Percentiles rank a stretch among this genome's conserved stretches.
Conservation (phyloP, 92 coral and sea anemone genomes). For the Porites divaricata region DNA sequence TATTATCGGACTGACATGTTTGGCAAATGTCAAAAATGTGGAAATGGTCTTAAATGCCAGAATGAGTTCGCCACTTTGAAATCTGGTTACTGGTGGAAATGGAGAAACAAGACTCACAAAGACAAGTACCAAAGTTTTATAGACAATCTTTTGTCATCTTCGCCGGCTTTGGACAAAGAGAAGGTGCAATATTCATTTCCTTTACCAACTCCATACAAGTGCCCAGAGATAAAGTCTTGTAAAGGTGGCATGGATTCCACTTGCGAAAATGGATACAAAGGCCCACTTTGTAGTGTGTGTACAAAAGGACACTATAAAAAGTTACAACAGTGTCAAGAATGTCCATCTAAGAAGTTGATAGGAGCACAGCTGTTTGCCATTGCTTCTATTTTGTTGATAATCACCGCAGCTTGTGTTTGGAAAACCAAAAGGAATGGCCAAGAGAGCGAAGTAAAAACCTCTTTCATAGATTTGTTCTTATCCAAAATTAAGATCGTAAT, state of each 20-base stretch:
- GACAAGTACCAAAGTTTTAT: neutral
- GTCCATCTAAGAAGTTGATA: neutral
- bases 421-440: neutral
- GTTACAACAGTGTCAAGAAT: neutral
- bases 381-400: neutral
- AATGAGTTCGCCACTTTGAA: too few relatives aligned
- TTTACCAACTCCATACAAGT: neutral
- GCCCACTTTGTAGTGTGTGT: neutral
- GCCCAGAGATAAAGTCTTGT: neutral
- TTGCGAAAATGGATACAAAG: neutral
- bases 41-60: too few relatives aligned
- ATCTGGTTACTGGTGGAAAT: neutral
- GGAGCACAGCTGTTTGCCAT: neutral
- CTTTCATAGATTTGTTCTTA: neutral
- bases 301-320: too few relatives aligned
- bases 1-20: too few relatives aligned
- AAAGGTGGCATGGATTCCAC: constrained; percentile 1
- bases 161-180: neutral
- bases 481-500: too few relatives aligned
- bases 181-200: neutral
- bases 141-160: neutral
- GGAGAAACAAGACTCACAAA: neutral
- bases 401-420: neutral
- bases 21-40: too few relatives aligned
- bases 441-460: neutral